Evolutionary conservation across 2,113 vertebrate genomes (phyloP).

Genomic region (Myxocyprinus asiaticus): DNA sequence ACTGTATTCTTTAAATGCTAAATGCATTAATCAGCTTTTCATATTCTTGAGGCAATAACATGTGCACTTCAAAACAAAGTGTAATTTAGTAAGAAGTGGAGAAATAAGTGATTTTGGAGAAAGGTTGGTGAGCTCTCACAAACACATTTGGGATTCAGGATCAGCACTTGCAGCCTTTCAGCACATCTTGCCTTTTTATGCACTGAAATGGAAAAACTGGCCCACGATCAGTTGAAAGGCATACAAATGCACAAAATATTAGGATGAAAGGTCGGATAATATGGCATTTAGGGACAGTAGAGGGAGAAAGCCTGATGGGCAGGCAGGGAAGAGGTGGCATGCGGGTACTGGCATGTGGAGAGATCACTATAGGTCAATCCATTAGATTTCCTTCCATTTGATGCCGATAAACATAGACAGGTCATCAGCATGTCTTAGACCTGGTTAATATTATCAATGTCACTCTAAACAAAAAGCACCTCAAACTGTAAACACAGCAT

Average conservation of each 20-base stretch:
- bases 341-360: conserved; percentile 28
- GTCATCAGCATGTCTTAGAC: background rate
- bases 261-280: conserved; percentile 15
- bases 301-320: conserved; percentile 24
- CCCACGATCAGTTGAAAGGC: conserved; percentile 15
- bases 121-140: background rate
- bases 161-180: conserved; percentile 31
- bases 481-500: conserved; percentile 38
- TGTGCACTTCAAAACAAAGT: background rate
- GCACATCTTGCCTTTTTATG: background rate
- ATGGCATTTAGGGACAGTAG: background rate
- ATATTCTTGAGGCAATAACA: no score
- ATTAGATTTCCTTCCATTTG: background rate
- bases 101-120: background rate
- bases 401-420: background rate
- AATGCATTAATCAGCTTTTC: no score
- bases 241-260: background rate
- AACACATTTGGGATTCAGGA: conserved; percentile 21
- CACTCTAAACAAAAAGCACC: background rate
- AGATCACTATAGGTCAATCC: background rate
- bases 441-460: background rate
- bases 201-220: background rate
- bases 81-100: background rate
- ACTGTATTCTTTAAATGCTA: no score
- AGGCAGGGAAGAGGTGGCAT: conserved; percentile 30